Evolutionary conservation across 2,113 vertebrate species (phyloP).

Genomic region (Eptatretus burgeri): DNA sequence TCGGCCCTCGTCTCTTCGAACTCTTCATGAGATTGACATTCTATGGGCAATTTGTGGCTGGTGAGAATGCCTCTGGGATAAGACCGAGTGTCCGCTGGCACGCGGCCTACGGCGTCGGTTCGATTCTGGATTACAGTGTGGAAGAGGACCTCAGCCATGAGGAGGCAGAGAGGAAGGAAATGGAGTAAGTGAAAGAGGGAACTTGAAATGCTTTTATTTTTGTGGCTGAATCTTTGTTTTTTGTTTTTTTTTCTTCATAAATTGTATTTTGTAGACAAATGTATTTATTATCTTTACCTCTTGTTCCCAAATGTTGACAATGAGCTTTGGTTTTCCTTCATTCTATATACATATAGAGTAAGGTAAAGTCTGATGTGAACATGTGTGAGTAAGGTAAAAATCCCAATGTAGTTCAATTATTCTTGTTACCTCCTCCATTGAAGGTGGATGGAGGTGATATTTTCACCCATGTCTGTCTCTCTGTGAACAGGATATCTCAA

Average conservation of each 20-base stretch:
- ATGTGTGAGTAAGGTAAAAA: not conserved
- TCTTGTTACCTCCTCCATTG: too few species aligned
- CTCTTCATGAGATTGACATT: constrained; percentile 63
- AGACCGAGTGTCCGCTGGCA: constrained; percentile 37
- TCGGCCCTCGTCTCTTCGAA: constrained; percentile 34
- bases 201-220: too few species aligned
- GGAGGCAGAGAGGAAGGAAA: constrained; percentile 20
- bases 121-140: constrained; percentile 48
- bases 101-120: constrained; percentile 37
- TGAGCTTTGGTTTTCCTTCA: constrained; percentile 1
- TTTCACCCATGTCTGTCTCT: too few species aligned
- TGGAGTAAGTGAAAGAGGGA: constrained; percentile 19
- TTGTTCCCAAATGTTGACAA: not conserved
- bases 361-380: not conserved
- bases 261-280: too few species aligned
- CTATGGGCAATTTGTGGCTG: constrained; percentile 72
- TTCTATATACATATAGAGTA: not conserved
- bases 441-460: too few species aligned
- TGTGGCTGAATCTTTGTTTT: too few species aligned
- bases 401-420: too few species aligned
- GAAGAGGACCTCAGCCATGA: constrained; percentile 38
- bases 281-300: too few species aligned
- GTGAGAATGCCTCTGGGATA: constrained; percentile 48
- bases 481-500: too few species aligned
- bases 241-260: too few species aligned